phyloP scores from a whole-genome alignment of 2,113 vertebrate species.

The Ceyx cyanopectus region DNA sequence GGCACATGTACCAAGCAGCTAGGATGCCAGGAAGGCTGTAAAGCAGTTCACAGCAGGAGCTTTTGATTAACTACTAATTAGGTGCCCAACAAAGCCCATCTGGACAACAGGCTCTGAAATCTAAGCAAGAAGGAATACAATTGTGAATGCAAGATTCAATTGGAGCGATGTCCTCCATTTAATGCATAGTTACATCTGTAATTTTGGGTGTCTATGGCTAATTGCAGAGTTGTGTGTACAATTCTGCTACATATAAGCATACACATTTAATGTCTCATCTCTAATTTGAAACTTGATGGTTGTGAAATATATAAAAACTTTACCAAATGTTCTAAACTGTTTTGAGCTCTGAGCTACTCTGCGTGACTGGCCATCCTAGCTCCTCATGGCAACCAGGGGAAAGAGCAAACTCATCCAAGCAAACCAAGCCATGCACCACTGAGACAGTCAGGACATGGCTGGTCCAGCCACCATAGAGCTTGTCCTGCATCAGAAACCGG shows the following conservation, averaged over 20 bases:
- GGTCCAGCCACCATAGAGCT: not conserved
- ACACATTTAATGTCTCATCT: not conserved
- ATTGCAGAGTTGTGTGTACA: not conserved
- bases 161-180: not conserved
- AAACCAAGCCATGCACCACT: not conserved
- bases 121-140: not conserved
- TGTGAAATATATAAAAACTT: not conserved
- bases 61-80: slow-evolving; percentile 54
- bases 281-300: not conserved
- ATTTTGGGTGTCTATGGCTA: not conserved
- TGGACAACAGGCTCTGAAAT: slow-evolving; percentile 39
- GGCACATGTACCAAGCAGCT: not conserved
- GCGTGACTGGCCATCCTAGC: not conserved
- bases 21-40: slow-evolving; percentile 30
- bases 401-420: not conserved
- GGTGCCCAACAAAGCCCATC: slow-evolving; percentile 36
- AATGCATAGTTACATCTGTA: not conserved
- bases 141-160: not conserved
- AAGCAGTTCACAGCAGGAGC: slow-evolving; percentile 34
- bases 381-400: not conserved
- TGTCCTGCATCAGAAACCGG: not conserved
- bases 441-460: not conserved
- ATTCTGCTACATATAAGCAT: not conserved
- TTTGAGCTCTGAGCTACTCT: not conserved
- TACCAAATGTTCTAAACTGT: not conserved